phyloP scores from a whole-genome alignment of 2,888 invertebrate genomes.

The Romanomermis culicivorax region DNA sequence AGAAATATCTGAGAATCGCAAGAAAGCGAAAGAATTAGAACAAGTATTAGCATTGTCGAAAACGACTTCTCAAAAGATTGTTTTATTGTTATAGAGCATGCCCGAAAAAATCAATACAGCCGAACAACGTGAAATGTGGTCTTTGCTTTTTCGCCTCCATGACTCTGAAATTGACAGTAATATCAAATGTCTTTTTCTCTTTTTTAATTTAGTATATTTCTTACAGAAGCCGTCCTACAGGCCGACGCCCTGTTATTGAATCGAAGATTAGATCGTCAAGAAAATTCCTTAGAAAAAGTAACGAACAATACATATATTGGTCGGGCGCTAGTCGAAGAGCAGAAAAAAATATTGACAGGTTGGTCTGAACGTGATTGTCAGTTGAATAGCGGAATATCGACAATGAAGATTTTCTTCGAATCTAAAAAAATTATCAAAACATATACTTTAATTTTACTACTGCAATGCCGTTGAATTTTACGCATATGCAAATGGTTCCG shows the following conservation, averaged over 20 bases:
- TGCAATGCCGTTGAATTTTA: no score
- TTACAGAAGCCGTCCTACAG: slow-evolving; percentile 22
- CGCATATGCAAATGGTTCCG: no score
- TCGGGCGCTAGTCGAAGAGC: slow-evolving; percentile 19
- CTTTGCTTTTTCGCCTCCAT: slow-evolving; percentile 69
- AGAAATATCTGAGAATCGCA: no score
- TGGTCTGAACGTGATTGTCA: background rate
- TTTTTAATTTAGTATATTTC: no score
- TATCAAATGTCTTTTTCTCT: slow-evolving; percentile 12
- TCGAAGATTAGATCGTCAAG: slow-evolving; percentile 20
- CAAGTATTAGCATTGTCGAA: slow-evolving; percentile 7
- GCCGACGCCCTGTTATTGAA: slow-evolving; percentile 22
- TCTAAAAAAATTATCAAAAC: no score
- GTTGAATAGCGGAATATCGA: no score
- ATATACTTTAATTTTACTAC: no score
- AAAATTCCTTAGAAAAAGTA: slow-evolving; percentile 21
- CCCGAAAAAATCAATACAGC: slow-evolving; percentile 62
- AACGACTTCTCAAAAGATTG: slow-evolving; percentile 9
- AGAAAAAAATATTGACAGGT: slow-evolving; percentile 7
- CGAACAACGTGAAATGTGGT: slow-evolving; percentile 67
- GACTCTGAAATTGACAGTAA: slow-evolving; percentile 76
- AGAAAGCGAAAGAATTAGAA: slow-evolving; percentile 12
- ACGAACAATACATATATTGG: slow-evolving; percentile 23
- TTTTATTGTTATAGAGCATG: slow-evolving; percentile 42
- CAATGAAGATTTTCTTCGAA: no score